Evolutionary conservation across 2,113 vertebrate genomes (phyloP), one percentile per base, ranked within the genome.

Genomic region (Bagarius yarrelli): DNA sequence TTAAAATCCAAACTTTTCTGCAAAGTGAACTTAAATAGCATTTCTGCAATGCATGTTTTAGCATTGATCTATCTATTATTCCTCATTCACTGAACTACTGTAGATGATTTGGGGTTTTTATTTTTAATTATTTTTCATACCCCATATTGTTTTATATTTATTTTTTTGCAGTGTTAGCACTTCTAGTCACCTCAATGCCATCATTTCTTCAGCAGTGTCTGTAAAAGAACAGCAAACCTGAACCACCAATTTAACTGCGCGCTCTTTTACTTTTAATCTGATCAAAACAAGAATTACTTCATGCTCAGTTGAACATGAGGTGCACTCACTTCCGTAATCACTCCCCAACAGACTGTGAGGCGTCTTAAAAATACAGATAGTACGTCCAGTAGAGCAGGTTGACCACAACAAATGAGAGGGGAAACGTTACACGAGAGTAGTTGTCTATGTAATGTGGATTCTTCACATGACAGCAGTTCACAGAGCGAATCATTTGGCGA

Each of bases 391-490:
- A 96, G 88, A 96, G 92, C 76, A 96, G 89, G 89, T 97, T 97
- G 78, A 97, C 93, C 44, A 95, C 81, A 82, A 96, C 91, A 80
- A 96, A 96, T 15, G 94, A 95, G 63, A 96, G 88, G 0, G 95
- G 95, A 86, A 96, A 97, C 72, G 93, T 93, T 87, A 95, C 88
- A 79, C 95, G 92, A 70, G 95, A 96, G 14, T 97, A 96, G 88
- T 96, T 95, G 91, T 96, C 96, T 93, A 97, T 96, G 90, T 95
- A 94, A 85, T 97, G 94, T n/a, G 95, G 96, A 86, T 96, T 96
- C 89, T 95, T 89, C 82, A 97, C 89, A 16, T 86, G 93, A 86
- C 95, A 96, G 85, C 94, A 97, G 86, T 91, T 91, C 81, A 94
- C 86, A 70, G 92, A 87, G 44, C 91, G 90, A 30, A 89, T 84